These are phyloP conservation scores for Cyanoderma ruficeps DNA, from an alignment of 2,113 vertebrate genomes.

Conservation along the genomic window DNA sequence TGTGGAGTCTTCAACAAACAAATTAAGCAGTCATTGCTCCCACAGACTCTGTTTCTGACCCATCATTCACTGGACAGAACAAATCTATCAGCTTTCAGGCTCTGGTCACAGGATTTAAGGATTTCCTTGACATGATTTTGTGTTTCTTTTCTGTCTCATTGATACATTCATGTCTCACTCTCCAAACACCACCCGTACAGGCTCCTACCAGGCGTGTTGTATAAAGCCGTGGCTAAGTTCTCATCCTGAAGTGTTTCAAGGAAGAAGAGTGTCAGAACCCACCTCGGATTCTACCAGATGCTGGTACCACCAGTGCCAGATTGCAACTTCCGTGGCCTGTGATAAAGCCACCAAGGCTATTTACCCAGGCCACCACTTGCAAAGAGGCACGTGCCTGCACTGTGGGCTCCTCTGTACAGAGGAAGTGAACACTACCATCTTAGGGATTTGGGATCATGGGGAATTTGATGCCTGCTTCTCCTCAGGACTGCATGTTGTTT, in stretches of 20 bases:
- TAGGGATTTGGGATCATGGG: background rate
- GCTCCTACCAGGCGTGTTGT: background rate
- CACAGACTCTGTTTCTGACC: background rate
- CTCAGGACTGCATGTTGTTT: background rate
- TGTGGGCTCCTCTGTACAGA: background rate
- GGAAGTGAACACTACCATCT: background rate
- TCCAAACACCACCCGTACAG: background rate
- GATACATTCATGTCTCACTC: background rate
- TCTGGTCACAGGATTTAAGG: background rate
- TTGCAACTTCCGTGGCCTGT: background rate
- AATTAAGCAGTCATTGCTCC: background rate
- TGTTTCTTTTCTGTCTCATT: background rate
- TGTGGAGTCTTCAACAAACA: background rate
- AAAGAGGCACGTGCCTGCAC: fast-evolving
- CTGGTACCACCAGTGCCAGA: background rate
- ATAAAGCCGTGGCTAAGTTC: background rate
- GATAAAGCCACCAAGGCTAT: background rate
- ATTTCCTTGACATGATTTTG: background rate
- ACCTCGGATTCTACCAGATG: fast-evolving
- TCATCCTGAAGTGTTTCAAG: background rate
- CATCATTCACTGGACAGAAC: background rate
- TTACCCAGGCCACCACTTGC: background rate
- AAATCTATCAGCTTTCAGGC: background rate
- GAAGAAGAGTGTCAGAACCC: background rate
- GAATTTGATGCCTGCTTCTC: background rate